Base-by-base conservation (phyloP, 2,888 invertebrate species). In the Drosophila barbarae region DNA sequence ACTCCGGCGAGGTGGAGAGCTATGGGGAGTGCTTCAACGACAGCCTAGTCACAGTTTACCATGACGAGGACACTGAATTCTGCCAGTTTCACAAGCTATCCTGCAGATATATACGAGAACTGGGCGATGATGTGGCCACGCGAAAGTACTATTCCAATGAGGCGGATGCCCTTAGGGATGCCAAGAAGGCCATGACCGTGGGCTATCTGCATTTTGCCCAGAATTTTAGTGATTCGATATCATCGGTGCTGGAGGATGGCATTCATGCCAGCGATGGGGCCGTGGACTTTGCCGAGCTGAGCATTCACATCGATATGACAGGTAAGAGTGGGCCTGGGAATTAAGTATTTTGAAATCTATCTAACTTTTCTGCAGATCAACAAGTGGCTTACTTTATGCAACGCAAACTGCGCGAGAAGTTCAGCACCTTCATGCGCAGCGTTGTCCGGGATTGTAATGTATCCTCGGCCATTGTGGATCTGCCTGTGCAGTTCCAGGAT, bases 311-410 rank as follows among this genome's bases (percentile, higher is more conserved):
- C 51, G 95, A 96, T 78, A 93, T 94, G 92, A 93, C 94, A 53
- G 94, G 96, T 95, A 87, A 57, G 72, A 58, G 1, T 0, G n/a
- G 2, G 10, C 5, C 5, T 21, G 13, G 32, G 15, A 6, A 4
- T 2, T 2, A 41, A 10, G 15, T 39, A 7, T 12, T 21, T 28
- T 10, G 12, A 30, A 35, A 15, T 35, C 21, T 34, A 28, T 10
- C 5, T 9, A 12, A 2, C 4, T 39, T 4, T 21, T 39, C 41
- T 6, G 7, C 49, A 97, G 97, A 96, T 91, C 94, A 95, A 77
- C 96, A 97, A 90, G 94, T 96, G 71, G 93, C 94, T 0, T 91
- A 93, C 72, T 93, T 93, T 72, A 87, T 97, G 47, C 93, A 95
- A 87, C 91, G 91, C 52, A 92, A 93, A 72, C 86, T 97, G 7